Conservation (phyloP, 2,888 invertebrate genomes). For the Andrena bicolor region DNA sequence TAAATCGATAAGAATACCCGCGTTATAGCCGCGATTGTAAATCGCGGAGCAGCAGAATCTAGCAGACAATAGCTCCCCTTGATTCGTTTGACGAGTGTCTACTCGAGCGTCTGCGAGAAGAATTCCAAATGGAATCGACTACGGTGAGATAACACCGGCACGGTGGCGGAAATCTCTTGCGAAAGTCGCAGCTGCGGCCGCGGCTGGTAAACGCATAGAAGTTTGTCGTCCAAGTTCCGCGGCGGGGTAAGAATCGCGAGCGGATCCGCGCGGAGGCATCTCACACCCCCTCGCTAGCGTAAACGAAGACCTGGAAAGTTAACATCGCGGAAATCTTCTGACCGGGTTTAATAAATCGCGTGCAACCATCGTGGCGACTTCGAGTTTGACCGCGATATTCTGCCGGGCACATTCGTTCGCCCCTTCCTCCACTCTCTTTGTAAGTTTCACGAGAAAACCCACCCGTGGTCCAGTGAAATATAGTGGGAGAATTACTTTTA, state of each 20-base stretch:
- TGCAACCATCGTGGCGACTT: neutral
- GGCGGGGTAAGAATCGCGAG: slow-evolving; percentile 6
- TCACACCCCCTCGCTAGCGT: neutral
- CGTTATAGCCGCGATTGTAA: neutral
- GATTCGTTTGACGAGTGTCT: slow-evolving; percentile 1
- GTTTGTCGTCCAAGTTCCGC: slow-evolving; percentile 41
- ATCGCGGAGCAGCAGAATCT: neutral
- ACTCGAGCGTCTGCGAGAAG: neutral
- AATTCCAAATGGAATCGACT: slow-evolving; percentile 14
- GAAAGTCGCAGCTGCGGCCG: slow-evolving; percentile 8
- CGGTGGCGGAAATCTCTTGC: neutral
- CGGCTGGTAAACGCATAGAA: slow-evolving; percentile 15
- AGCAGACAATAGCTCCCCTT: neutral
- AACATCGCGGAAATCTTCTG: slow-evolving; percentile 33
- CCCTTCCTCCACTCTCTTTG: neutral
- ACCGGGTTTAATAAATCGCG: slow-evolving; percentile 48
- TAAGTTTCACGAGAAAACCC: neutral
- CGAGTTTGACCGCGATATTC: slow-evolving; percentile 33
- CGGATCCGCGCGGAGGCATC: neutral
- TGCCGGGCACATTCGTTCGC: neutral
- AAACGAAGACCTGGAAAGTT: slow-evolving; percentile 34
- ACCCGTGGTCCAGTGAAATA: neutral
- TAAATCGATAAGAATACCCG: neutral
- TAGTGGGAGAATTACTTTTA: too few relatives aligned
- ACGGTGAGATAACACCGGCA: neutral